phyloP scores from a whole-genome alignment of 2,797 vertebrate genomes.

The Gambusia yucatana region DNA sequence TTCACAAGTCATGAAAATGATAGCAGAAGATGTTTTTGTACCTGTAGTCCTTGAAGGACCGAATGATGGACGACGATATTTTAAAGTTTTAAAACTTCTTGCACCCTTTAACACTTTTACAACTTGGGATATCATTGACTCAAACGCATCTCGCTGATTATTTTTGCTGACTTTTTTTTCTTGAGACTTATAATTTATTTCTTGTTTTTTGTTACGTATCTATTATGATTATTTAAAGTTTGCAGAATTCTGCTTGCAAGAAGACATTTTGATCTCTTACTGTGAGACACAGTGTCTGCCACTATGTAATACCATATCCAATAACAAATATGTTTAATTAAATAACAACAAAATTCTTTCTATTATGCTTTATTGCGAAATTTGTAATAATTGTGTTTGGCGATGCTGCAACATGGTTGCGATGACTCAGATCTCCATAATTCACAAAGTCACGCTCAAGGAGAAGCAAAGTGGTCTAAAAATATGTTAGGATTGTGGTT shows the following conservation, averaged over 20 bases:
- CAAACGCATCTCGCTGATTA: slow-evolving; percentile 44
- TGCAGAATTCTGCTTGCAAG: background rate
- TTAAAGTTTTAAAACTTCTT: slow-evolving; percentile 78
- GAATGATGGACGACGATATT: slow-evolving; percentile 59
- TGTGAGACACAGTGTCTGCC: slow-evolving; percentile 12
- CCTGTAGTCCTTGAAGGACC: slow-evolving; percentile 60
- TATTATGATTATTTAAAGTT: background rate
- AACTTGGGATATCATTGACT: slow-evolving; percentile 64
- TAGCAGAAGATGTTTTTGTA: slow-evolving; percentile 55
- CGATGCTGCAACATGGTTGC: slow-evolving; percentile 45
- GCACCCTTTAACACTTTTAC: slow-evolving; percentile 69
- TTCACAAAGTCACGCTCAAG: slow-evolving; percentile 64
- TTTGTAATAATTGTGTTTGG: slow-evolving; percentile 45
- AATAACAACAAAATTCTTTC: slow-evolving; percentile 7
- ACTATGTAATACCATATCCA: background rate
- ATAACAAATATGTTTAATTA: slow-evolving; percentile 8
- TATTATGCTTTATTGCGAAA: slow-evolving; percentile 41
- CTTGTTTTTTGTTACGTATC: background rate
- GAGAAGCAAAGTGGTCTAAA: slow-evolving; percentile 58
- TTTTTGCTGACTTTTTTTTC: background rate
- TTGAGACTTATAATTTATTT: background rate
- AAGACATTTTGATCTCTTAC: background rate
- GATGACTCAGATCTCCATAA: slow-evolving; percentile 65
- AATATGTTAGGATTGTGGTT: slow-evolving; percentile 65
- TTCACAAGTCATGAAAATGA: slow-evolving; percentile 76